Evolutionary conservation across 2,113 vertebrate genomes (phyloP), one percentile per base, ranked within the genome.

Genomic region (Acanthisitta chloris): DNA sequence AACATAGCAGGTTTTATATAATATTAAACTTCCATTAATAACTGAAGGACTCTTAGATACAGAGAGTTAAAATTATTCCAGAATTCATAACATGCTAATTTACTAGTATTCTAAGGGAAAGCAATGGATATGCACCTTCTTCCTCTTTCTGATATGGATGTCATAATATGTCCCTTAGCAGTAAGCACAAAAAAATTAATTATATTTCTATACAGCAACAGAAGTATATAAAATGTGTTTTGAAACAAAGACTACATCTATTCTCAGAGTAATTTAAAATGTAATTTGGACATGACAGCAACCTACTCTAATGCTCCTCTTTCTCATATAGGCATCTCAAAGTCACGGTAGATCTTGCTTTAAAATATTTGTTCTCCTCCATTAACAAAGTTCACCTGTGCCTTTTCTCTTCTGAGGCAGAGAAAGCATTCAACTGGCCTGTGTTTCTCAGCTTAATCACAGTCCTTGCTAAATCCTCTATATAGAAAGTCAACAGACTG

Each of bases 401-500:
- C 7, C 31, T 70, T 73, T 96, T 92, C 69, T 34, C 19, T 83
- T 93, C 36, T 84, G 36, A 83, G 14, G n/a, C 49, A 91, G n/a
- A 92, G 33, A 57, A 88, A 82, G 29, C 34, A 80, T 88, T 91
- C 1, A 3, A 62, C 26, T 46, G 40, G 15, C 62, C 81, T 82
- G 24, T 59, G 82, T 76, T 69, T 90, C 20, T 65, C n/a, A 94
- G 78, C n/a, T 88, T 93, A 84, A 79, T 74, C 84, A 84, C 24
- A 84, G 73, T 91, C 59, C 83, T 94, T 87, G 34, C 25, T 85
- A 93, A 91, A 86, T 74, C 51, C 36, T 71, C 29, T 79, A 49
- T 58, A 77, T 10, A 73, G 77, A 85, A 95, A 93, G 65, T 93
- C 81, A 96, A 89, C 46, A 85, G 65, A 76, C 73, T 79, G n/a